Conservation (phyloP, 2,797 vertebrate species). For the Naso thynnoides region DNA sequence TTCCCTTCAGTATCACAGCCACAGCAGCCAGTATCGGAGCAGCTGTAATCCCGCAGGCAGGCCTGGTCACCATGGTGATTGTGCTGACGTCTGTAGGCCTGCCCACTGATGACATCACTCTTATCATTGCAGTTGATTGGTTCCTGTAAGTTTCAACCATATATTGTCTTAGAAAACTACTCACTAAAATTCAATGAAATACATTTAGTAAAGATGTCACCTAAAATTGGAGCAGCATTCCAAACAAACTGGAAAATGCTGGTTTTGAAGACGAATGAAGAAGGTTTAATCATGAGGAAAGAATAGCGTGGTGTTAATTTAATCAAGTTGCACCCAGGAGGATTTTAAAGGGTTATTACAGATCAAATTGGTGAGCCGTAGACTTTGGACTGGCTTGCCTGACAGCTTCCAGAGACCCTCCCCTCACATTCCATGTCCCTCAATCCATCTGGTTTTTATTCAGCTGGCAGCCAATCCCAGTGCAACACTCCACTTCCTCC, state of each 20-base stretch:
- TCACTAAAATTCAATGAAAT: background rate
- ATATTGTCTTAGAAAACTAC: background rate
- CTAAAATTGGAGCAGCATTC: no score
- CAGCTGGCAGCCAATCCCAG: slow-evolving; percentile 29
- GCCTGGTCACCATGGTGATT: slow-evolving; percentile 98
- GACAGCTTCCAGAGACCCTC: slow-evolving; percentile 35
- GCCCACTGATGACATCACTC: slow-evolving; percentile 95
- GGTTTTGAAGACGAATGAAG: background rate
- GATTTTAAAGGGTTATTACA: background rate
- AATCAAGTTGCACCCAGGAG: background rate
- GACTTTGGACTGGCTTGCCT: slow-evolving; percentile 25
- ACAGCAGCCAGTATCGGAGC: slow-evolving; percentile 98
- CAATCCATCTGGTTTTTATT: slow-evolving; percentile 69
- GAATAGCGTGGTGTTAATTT: slow-evolving; percentile 1
- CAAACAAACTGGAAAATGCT: no score
- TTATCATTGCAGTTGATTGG: slow-evolving; percentile 98
- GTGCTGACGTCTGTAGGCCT: slow-evolving; percentile 97
- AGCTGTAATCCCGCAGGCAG: slow-evolving; percentile 97
- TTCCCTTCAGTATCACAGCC: slow-evolving; percentile 91
- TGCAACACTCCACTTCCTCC: slow-evolving; percentile 16
- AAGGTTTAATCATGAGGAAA: background rate
- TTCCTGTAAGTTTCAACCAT: slow-evolving; percentile 91
- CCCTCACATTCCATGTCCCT: slow-evolving; percentile 55
- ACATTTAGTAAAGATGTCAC: no score
- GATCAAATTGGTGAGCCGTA: slow-evolving; percentile 6